Percentiles rank a stretch among this genome's conserved stretches.
phyloP scores from a whole-genome alignment of 2,113 vertebrate genomes.

The Microtus ochrogaster region DNA sequence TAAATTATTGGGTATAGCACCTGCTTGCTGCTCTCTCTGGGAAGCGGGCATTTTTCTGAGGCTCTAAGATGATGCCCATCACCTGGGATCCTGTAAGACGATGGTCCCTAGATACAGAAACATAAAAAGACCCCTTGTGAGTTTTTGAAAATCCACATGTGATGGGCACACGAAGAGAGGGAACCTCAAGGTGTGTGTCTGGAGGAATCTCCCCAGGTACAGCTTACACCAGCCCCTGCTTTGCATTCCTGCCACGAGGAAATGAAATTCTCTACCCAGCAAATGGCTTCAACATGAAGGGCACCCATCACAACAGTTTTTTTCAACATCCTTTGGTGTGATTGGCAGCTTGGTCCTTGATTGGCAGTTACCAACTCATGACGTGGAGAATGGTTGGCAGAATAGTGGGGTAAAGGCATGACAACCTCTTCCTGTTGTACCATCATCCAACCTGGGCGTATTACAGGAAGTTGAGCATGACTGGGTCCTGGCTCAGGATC shows the following conservation, averaged over 20 bases:
- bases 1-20: background rate
- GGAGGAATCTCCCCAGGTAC: background rate
- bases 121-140: background rate
- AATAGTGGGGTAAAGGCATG: background rate
- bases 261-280: background rate
- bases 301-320: background rate
- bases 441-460: accelerated
- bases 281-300: background rate
- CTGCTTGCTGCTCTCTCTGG: background rate
- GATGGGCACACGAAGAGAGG: background rate
- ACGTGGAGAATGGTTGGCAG: background rate
- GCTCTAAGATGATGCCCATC: background rate
- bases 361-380: background rate
- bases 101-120: background rate
- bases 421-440: background rate
- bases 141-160: background rate
- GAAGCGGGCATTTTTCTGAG: no score
- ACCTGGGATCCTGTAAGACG: background rate
- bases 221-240: background rate
- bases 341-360: background rate
- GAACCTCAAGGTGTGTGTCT: background rate
- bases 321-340: background rate
- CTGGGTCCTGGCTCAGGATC: background rate
- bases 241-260: background rate
- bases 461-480: background rate